phyloP scores from a whole-genome alignment of 2,888 invertebrate genomes.

The Bombylius discolor region DNA sequence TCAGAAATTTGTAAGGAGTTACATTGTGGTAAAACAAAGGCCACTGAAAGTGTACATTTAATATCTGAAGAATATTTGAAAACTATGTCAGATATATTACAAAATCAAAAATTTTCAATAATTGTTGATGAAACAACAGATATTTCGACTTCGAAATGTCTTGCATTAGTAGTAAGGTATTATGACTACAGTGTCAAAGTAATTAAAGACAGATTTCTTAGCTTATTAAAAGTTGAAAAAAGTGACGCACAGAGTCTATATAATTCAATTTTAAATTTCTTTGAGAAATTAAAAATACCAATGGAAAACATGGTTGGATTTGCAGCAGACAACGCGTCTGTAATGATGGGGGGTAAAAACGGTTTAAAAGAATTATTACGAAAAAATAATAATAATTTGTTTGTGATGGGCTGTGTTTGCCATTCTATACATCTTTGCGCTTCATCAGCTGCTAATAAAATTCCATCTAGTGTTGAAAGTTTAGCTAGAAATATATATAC shows the following conservation, averaged over 20 bases:
- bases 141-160: background rate
- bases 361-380: background rate
- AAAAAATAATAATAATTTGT: background rate
- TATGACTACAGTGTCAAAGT: background rate
- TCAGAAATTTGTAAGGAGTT: background rate
- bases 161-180: background rate
- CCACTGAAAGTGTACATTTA: background rate
- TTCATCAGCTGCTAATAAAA: background rate
- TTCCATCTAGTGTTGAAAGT: background rate
- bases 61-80: background rate
- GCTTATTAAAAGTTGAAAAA: background rate
- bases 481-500: background rate
- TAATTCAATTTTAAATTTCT: background rate
- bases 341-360: background rate
- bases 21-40: background rate
- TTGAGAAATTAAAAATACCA: background rate
- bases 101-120: background rate
- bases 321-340: background rate
- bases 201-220: background rate
- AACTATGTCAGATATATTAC: background rate
- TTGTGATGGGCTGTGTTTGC: background rate
- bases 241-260: background rate
- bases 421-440: background rate
- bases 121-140: background rate
- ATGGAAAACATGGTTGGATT: background rate